Evolutionary conservation across 2,888 invertebrate genomes (phyloP).

Genomic region (Synergus umbraculus): DNA sequence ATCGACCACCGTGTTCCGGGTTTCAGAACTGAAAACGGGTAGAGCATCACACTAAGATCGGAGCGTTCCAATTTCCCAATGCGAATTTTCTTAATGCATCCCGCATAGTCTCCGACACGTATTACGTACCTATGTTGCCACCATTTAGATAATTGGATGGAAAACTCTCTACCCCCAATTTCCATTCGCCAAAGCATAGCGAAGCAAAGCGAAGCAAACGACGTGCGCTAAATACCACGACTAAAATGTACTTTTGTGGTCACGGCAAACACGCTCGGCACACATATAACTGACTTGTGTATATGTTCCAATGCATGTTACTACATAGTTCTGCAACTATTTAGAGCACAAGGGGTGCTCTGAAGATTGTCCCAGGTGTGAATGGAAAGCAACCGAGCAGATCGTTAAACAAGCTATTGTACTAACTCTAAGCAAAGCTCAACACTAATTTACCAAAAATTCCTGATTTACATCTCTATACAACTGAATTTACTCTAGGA

Average conservation of each 20-base stretch:
- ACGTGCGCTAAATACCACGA: conserved; percentile 59
- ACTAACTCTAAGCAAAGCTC: conserved; percentile 24
- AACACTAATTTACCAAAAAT: conserved; percentile 36
- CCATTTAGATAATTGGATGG: conserved; percentile 53
- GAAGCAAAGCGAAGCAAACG: conserved; percentile 53
- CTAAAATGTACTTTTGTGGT: conserved; percentile 56
- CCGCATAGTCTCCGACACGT: conserved; percentile 49
- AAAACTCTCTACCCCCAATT: conserved; percentile 45
- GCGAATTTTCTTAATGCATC: conserved; percentile 33
- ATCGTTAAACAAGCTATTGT: conserved; percentile 39
- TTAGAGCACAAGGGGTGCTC: conserved; percentile 20
- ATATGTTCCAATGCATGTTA: conserved; percentile 27
- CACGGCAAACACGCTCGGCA: conserved; percentile 42
- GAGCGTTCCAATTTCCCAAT: conserved; percentile 27
- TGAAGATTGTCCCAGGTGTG: conserved; percentile 40
- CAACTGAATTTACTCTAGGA: conserved; percentile 10
- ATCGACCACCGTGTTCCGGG: conserved; percentile 21
- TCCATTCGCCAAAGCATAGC: conserved; percentile 43
- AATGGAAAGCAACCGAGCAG: conserved; percentile 27
- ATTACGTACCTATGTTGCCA: conserved; percentile 38
- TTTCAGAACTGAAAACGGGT: conserved; percentile 29
- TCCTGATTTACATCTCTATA: conserved; percentile 18
- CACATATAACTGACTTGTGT: not conserved
- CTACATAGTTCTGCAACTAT: conserved; percentile 36
- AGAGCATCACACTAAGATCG: conserved; percentile 4